Conservation (phyloP, 2,797 vertebrate genomes). For the Chlorospingus flavigularis region DNA sequence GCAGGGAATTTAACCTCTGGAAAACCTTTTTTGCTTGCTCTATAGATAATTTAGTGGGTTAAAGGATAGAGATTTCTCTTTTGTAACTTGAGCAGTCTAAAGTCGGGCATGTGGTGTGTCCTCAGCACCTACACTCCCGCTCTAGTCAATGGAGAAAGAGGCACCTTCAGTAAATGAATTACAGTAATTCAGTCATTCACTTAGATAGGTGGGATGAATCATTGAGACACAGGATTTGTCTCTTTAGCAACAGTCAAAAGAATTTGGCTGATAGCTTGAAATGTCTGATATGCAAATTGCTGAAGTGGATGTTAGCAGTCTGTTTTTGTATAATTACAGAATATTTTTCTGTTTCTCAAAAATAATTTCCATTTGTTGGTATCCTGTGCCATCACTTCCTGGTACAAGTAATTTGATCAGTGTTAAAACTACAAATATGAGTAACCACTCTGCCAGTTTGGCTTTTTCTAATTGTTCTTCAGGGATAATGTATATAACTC, state of each 20-base stretch:
- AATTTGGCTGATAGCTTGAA: not conserved
- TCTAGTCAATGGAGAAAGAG: not conserved
- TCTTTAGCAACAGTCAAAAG: not conserved
- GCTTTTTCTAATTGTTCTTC: not conserved
- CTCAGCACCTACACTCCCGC: not conserved
- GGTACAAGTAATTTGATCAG: not conserved
- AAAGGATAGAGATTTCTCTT: not conserved
- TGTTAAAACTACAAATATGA: not conserved
- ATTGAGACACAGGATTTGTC: not conserved
- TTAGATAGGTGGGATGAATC: not conserved
- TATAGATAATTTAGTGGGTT: not conserved
- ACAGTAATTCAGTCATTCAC: not conserved
- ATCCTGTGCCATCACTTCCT: fast-evolving
- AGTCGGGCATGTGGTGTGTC: not conserved
- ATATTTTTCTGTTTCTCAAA: not conserved
- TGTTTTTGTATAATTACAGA: not conserved
- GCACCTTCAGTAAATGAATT: not conserved
- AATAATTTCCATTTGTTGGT: not conserved
- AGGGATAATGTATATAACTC: not conserved
- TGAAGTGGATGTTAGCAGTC: not conserved
- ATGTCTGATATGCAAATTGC: not conserved
- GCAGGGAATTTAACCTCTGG: not conserved
- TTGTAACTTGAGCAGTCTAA: not conserved
- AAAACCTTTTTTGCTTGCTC: not conserved
- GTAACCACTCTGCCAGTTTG: not conserved